Conservation (phyloP, 2,888 invertebrate species). For the Serripes groenlandicus region DNA sequence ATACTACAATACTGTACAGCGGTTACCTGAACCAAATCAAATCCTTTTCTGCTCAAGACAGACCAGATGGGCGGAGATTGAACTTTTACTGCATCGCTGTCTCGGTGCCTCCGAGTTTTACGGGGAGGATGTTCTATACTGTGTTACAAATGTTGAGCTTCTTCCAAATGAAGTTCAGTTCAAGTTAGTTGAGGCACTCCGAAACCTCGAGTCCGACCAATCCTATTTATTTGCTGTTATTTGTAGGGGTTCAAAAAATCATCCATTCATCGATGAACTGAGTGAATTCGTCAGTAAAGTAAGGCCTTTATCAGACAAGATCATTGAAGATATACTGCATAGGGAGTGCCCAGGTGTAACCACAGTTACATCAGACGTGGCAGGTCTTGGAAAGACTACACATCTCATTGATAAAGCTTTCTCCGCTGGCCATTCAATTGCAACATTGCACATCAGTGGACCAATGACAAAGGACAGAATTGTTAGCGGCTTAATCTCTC, state of each 20-base stretch:
- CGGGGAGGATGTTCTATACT: slow-evolving; percentile 44
- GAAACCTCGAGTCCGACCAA: slow-evolving; percentile 15
- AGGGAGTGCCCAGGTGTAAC: slow-evolving; percentile 48
- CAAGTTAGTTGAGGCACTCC: slow-evolving; percentile 61
- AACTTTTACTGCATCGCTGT: slow-evolving; percentile 66
- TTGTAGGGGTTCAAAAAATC: slow-evolving; percentile 68
- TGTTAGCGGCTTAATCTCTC: slow-evolving; percentile 42
- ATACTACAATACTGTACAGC: slow-evolving; percentile 63
- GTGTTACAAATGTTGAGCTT: slow-evolving; percentile 70
- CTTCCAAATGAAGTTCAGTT: slow-evolving; percentile 68
- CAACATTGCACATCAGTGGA: slow-evolving; percentile 73
- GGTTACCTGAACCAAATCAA: slow-evolving; percentile 70
- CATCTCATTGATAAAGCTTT: slow-evolving; percentile 51
- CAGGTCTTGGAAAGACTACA: slow-evolving; percentile 73
- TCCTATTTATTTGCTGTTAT: slow-evolving; percentile 63
- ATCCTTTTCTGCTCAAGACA: slow-evolving; percentile 68
- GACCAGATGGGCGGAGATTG: slow-evolving; percentile 69
- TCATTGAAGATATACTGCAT: slow-evolving; percentile 31
- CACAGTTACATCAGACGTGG: slow-evolving; percentile 65
- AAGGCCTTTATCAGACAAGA: slow-evolving; percentile 44
- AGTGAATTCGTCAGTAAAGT: slow-evolving; percentile 31
- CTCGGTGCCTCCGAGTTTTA: slow-evolving; percentile 26
- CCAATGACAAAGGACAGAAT: slow-evolving; percentile 44
- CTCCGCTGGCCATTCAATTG: slow-evolving; percentile 21
- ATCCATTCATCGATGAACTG: slow-evolving; percentile 67